Base-by-base conservation (phyloP, 2,888 invertebrate genomes). In the Melanophora roralis region DNA sequence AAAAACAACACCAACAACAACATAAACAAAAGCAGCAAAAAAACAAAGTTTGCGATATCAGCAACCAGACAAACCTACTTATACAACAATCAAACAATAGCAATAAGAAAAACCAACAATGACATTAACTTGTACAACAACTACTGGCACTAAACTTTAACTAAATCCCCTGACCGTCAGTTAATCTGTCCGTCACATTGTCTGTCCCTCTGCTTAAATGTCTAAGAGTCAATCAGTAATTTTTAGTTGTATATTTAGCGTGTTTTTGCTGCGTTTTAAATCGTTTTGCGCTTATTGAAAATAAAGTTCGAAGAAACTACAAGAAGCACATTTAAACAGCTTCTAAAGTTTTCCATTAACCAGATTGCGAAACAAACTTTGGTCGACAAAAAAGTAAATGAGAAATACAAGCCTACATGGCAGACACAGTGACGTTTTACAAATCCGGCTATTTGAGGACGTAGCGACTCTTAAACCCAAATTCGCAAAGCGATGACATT, bases 341-440 rank as follows among this genome's bases (percentile, higher is more conserved):
- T 60, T 53, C 36, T 19, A 65, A 74, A 57, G 36, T 47, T 73
- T 27, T n/a, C 27, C 51, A 75, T n/a, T n/a, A 38, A 47, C 21
- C 72, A 60, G 53, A 64, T 64, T 16, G 36, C 2, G 4, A 72
- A 53, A 8, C 23, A 51, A 2, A 27, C 21, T 36, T 45, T 36
- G 47, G 32, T 51, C 19, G 40, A 40, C 57, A 51, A 49, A 62
- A 43, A 72, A 55, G 36, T 5, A 27, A 27, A 47, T n/a, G n/a
- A 71, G 40, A 45, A 60, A 59, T 49, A 34, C 72, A 14, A 51
- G 60, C 67, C 62, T 76, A 72, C 71, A 64, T 73, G 81, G 83
- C 86, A 86, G 86, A 85, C 86, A 85, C 85, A 84, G 83, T 87
- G 87, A 85, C 86, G 86, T 81, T 81, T 67, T 64, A 38, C 60